Evolutionary conservation across 1,140 invertebrate genomes (phyloP), one percentile per base, ranked within the genome.

Genomic region (Aphidius ervi): DNA sequence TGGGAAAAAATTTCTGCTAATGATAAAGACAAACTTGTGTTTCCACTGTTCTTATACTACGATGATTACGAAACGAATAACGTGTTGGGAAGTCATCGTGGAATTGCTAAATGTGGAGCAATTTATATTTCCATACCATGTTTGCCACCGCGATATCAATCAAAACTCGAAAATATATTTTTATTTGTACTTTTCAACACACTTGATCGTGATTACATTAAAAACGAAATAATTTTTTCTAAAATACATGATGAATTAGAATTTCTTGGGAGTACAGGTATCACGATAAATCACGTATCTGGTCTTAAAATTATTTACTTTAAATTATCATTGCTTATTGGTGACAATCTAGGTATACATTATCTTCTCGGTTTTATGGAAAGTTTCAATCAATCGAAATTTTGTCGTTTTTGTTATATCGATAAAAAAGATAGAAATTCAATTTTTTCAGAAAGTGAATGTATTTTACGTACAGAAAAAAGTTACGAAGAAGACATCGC

Each of bases 271-370:
- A 31, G 20, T 23, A 59, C 59, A 23, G 67, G 68, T 42, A 67
- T 75, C 40, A 20, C 16, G 23, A 57, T 62, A 4, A 46, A 37
- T 40, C 9, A 5, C 9, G 37, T 16, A 4, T 40, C 50, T 4
- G 37, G 31, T 5, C 9, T 4, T 2, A 6, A 53, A n/a, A 53
- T 40, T 40, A 47, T 73, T 9, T 59, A 65, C 39, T 70, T 75
- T 63, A 41, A 53, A 57, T 61, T 74, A 46, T 58, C 48, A 37
- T 59, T 70, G 52, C 46, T 73, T 61, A 55, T 68, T 31, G 74
- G 70, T 31, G 74, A 77, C 64, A 72, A 74, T 56, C 58, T 75
- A 48, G 68, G 73, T 40, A 8, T 74, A 7, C 67, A 76, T 59
- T 53, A 46, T n/a, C 56, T 74, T 39, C 58, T 74, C 31, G 74